Percentiles rank a stretch among this genome's conserved stretches.
phyloP scores from a whole-genome alignment of 2,113 vertebrate genomes.

The Piaya cayana region DNA sequence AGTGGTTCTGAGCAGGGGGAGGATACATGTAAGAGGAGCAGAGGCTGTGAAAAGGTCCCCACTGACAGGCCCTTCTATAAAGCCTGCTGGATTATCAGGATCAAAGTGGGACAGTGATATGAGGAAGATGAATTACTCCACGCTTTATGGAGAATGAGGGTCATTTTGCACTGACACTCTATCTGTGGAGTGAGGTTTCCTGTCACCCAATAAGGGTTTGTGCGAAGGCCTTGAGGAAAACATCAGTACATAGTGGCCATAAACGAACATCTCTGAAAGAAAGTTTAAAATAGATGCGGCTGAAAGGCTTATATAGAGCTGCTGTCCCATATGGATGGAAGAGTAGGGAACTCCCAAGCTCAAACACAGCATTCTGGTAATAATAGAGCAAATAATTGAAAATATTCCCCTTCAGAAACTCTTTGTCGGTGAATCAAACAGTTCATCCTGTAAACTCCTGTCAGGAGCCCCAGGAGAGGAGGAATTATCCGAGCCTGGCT shows the following conservation, averaged over 20 bases:
- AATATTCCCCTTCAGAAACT: not conserved
- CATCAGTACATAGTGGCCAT: not conserved
- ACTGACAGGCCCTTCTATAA: not conserved
- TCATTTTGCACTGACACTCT: conserved; percentile 2
- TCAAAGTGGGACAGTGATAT: not conserved
- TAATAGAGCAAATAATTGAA: not conserved
- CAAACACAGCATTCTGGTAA: not conserved
- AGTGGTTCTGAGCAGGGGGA: not conserved
- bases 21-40: not conserved
- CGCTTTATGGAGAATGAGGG: not conserved
- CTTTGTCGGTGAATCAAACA: not conserved
- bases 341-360: not conserved
- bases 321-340: not conserved
- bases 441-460: not conserved
- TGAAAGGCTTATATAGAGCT: not conserved
- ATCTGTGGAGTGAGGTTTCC: not conserved
- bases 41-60: not conserved
- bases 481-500: not conserved
- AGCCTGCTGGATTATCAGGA: conserved; percentile 26
- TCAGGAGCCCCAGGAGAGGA: not conserved
- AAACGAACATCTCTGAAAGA: not conserved
- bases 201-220: conserved; percentile 27
- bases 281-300: conserved; percentile 35
- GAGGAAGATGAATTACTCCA: conserved; percentile 27
- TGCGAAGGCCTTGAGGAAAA: conserved; percentile 38